These are phyloP conservation scores for Alcis repandata DNA, from an alignment of 2,888 invertebrate species.

Conservation along the genomic window DNA sequence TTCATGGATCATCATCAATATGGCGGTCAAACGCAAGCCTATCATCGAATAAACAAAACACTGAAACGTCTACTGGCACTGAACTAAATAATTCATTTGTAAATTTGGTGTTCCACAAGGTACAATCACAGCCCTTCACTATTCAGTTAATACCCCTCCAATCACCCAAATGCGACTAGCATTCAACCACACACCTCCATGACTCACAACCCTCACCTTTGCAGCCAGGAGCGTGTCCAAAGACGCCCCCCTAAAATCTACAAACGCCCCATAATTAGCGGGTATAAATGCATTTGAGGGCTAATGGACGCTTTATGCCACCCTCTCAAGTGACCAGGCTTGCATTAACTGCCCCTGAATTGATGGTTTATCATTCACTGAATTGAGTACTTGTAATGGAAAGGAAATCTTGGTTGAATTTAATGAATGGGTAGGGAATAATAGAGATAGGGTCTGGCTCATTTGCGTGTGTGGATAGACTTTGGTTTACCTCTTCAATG, in stretches of 20 bases:
- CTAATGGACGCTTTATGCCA: conserved; percentile 68
- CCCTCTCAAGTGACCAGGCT: conserved; percentile 50
- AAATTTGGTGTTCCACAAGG: conserved; percentile 25
- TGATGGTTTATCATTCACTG: conserved; percentile 47
- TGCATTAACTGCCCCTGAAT: conserved; percentile 45
- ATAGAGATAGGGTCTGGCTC: background rate
- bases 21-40: too few species aligned
- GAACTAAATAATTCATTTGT: background rate
- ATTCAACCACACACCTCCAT: conserved; percentile 32
- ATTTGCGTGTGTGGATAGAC: conserved; percentile 4
- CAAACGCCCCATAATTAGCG: conserved; percentile 64
- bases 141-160: background rate
- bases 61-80: too few species aligned
- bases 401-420: conserved; percentile 28
- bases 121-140: conserved; percentile 8
- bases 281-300: conserved; percentile 72
- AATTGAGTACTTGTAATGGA: conserved; percentile 37
- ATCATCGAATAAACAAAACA: too few species aligned
- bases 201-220: conserved; percentile 37
- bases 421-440: conserved; percentile 24
- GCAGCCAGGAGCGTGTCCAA: conserved; percentile 22
- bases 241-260: conserved; percentile 45
- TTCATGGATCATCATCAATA: too few species aligned
- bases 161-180: background rate
- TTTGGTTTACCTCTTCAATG: background rate